Evolutionary conservation across 2,113 vertebrate genomes (phyloP).

Genomic region (Ibidorhyncha struthersii): DNA sequence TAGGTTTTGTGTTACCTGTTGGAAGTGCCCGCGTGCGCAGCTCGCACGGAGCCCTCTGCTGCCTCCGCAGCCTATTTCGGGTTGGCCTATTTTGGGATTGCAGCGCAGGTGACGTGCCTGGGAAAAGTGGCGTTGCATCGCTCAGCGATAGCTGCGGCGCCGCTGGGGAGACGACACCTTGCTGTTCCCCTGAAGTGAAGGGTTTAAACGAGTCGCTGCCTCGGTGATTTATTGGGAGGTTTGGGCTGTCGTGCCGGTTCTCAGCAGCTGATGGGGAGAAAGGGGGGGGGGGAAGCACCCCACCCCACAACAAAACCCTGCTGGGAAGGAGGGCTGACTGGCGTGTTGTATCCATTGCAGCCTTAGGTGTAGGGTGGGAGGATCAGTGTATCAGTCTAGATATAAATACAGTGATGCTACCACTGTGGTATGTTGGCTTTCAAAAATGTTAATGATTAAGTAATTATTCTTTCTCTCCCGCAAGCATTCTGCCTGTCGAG

Average conservation of each 20-base stretch:
- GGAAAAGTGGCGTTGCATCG: not conserved
- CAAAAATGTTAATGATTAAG: not conserved
- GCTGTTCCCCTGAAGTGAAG: not conserved
- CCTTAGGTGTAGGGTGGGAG: not conserved
- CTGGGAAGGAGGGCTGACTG: not conserved
- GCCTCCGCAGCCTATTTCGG: conserved; percentile 25
- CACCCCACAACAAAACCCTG: not conserved
- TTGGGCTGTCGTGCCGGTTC: not conserved
- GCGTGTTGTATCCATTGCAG: not conserved
- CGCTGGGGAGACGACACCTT: not conserved
- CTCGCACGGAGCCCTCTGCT: not conserved
- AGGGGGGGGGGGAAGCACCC: not conserved
- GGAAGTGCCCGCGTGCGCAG: not conserved
- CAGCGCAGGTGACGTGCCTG: conserved; percentile 1
- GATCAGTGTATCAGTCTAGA: not conserved
- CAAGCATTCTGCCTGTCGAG: not conserved
- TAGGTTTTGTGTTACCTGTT: not conserved
- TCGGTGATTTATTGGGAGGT: conserved; percentile 1
- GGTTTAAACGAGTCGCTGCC: not conserved
- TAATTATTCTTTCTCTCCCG: not conserved
- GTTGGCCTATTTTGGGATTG: conserved; percentile 46
- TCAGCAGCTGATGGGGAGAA: not conserved
- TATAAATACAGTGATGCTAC: not conserved
- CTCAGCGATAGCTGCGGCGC: not conserved
- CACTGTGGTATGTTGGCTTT: not conserved